A percentile compares a stretch with the other conserved stretches of the same genome.
phyloP scores from a whole-genome alignment of 2,797 vertebrate genomes.

The Coluber constrictor region DNA sequence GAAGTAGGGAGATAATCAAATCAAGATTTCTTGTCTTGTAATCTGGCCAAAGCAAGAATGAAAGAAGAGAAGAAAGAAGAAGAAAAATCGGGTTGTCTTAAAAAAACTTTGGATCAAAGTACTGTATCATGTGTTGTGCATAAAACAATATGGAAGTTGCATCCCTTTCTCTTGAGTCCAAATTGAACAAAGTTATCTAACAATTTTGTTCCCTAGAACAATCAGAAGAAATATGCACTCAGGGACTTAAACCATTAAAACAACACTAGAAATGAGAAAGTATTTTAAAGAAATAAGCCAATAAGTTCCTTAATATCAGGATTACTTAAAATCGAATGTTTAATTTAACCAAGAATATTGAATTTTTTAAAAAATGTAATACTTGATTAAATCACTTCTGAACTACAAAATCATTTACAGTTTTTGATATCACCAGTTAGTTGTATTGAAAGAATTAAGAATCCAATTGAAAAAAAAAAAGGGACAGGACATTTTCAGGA shows the following conservation, averaged over 20 bases:
- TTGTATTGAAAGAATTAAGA: background rate
- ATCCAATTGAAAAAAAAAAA: background rate
- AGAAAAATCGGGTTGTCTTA: background rate
- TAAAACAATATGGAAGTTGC: background rate
- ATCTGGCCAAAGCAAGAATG: background rate
- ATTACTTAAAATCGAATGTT: background rate
- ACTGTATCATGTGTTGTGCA: background rate
- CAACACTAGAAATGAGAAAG: background rate
- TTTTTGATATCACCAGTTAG: background rate
- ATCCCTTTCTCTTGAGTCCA: background rate
- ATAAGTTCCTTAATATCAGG: background rate
- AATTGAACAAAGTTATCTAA: background rate
- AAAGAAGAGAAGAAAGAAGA: background rate
- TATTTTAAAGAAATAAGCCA: background rate
- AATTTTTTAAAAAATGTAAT: background rate
- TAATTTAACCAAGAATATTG: background rate
- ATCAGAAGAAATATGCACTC: background rate
- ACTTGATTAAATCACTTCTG: background rate
- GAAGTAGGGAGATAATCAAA: background rate
- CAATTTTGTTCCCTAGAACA: background rate
- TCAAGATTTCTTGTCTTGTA: background rate
- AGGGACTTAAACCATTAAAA: background rate
- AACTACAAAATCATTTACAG: background rate
- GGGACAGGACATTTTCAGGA: background rate
- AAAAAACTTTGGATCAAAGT: background rate